These are phyloP conservation scores for Neomorphus geoffroyi DNA, from an alignment of 2,797 vertebrate species.

Conservation along the genomic window DNA sequence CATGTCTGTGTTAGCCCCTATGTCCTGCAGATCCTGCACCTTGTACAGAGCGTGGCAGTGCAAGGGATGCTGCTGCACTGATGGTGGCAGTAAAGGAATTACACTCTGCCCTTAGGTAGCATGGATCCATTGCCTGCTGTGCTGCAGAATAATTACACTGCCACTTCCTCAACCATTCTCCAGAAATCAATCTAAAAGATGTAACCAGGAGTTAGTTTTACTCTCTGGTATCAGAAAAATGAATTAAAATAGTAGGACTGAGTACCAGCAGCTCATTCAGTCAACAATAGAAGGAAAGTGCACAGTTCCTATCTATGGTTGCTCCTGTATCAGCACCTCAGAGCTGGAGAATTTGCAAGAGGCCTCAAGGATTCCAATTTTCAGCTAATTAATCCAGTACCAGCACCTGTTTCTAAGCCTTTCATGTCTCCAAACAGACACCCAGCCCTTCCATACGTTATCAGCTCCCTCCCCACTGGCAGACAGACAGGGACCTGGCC, in stretches of 20 bases:
- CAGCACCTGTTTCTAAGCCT: not conserved
- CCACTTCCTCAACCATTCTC: not conserved
- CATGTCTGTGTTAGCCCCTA: fast-evolving
- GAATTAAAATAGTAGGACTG: not conserved
- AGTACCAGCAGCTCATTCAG: fast-evolving
- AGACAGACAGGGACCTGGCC: not conserved
- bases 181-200: not conserved
- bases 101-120: no score
- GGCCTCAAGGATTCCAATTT: not conserved
- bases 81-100: not conserved
- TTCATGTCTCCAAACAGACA: not conserved
- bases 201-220: not conserved
- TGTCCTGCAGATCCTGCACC: not conserved
- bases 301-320: no score
- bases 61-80: not conserved
- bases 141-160: not conserved
- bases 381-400: not conserved
- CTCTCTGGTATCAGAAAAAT: not conserved
- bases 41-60: no score
- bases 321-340: not conserved
- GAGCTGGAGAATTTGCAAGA: not conserved
- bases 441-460: not conserved
- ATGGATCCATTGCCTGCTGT: no score
- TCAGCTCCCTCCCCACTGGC: fast-evolving
- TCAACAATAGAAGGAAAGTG: not conserved